Evolutionary conservation across 30 jellyfish, hydroid and myxozoan species (phyloP).

Genomic region (Sanderia malayensis): DNA sequence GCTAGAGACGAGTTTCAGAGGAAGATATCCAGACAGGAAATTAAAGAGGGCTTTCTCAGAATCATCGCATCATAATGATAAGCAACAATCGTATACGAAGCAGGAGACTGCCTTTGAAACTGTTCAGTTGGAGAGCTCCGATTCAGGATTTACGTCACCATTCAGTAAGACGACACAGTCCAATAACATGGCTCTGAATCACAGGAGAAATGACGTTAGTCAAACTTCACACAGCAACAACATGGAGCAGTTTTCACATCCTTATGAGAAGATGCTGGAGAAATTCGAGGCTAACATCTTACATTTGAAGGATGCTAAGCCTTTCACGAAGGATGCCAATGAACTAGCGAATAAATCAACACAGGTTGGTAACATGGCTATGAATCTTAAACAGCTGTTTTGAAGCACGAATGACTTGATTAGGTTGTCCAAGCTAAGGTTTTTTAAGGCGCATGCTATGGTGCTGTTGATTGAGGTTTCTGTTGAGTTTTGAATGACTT

Average conservation of each 20-base stretch:
- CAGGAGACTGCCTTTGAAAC: constrained; percentile 7
- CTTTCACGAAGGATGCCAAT: neutral
- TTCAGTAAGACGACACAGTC: neutral
- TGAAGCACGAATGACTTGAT: too few relatives aligned
- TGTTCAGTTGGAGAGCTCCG: constrained; percentile 19
- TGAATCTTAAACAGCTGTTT: too few relatives aligned
- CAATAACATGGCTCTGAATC: neutral
- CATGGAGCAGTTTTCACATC: constrained; percentile 14
- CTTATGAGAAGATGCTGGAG: constrained; percentile 15
- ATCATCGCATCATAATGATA: neutral
- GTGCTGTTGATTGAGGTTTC: too few relatives aligned
- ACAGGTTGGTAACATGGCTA: neutral
- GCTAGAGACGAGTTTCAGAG: constrained; percentile 18
- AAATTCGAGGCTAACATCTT: constrained; percentile 28
- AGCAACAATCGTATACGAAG: neutral
- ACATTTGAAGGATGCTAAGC: constrained; percentile 2
- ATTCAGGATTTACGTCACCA: constrained; percentile 67
- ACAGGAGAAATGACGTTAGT: neutral
- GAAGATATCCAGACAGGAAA: neutral
- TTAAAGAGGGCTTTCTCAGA: constrained; percentile 7
- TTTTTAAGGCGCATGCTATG: too few relatives aligned
- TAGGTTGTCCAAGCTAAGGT: too few relatives aligned
- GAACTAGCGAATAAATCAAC: neutral
- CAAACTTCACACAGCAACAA: too few relatives aligned
- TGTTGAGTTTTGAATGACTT: too few relatives aligned